phyloP scores from a whole-genome alignment of 2,113 vertebrate species.

The Stictonetta naevosa region DNA sequence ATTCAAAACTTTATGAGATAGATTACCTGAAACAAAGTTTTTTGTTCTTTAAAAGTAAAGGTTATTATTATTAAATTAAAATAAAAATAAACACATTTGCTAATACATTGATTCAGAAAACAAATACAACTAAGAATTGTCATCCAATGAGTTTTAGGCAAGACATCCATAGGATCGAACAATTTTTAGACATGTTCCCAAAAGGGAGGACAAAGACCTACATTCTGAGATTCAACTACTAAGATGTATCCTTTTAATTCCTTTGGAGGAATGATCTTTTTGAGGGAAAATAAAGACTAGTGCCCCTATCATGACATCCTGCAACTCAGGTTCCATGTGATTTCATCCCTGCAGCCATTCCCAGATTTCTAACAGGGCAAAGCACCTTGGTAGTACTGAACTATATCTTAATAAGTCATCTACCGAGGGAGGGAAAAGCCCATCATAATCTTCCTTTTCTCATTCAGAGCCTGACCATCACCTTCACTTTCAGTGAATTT shows the following conservation, averaged over 20 bases:
- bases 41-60: background rate
- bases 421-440: background rate
- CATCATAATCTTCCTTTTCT: background rate
- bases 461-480: background rate
- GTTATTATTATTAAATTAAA: background rate
- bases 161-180: background rate
- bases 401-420: background rate
- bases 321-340: background rate
- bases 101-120: background rate
- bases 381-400: background rate
- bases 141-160: background rate
- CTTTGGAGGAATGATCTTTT: background rate
- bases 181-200: background rate
- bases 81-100: background rate
- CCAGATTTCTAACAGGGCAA: background rate
- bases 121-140: background rate
- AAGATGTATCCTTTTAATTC: background rate
- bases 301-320: background rate
- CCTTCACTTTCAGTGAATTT: background rate
- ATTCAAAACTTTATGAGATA: conserved; percentile 66
- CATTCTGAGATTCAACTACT: background rate
- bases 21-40: conserved; percentile 63
- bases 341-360: background rate
- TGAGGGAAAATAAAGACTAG: background rate
- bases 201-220: background rate